Evolutionary conservation across 1,140 invertebrate genomes (phyloP).

Genomic region (Penaeus indicus): DNA sequence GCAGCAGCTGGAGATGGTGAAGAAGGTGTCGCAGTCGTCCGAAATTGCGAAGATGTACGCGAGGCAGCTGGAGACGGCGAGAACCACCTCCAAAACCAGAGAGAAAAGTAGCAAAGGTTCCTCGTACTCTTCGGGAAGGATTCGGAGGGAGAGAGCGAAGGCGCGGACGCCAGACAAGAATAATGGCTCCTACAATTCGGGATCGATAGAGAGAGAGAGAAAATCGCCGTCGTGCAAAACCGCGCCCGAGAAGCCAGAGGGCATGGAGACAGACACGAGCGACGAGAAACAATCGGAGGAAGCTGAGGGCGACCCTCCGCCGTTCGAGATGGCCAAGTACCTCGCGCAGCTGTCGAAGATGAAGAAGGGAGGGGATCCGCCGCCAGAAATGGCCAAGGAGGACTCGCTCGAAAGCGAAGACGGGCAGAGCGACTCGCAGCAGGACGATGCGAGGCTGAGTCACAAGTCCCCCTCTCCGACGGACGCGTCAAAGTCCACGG

Average conservation of each 20-base stretch:
- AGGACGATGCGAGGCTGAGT: not conserved
- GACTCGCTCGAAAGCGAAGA: not conserved
- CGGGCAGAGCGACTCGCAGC: too few relatives aligned
- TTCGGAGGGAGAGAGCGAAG: not conserved
- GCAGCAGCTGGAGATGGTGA: slow-evolving; percentile 42
- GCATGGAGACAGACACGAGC: not conserved
- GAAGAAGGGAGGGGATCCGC: not conserved
- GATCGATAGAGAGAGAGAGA: not conserved
- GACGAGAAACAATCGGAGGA: not conserved
- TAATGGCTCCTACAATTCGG: too few relatives aligned
- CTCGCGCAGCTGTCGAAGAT: slow-evolving; percentile 38
- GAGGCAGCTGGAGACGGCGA: slow-evolving; percentile 7
- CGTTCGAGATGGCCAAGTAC: slow-evolving; percentile 49
- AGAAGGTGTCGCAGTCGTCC: slow-evolving; percentile 15
- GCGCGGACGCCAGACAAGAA: not conserved
- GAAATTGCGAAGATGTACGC: slow-evolving; percentile 15
- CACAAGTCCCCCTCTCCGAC: not conserved
- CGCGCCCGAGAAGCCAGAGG: not conserved
- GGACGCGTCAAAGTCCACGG: slow-evolving; percentile 24
- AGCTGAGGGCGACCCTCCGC: slow-evolving; percentile 31
- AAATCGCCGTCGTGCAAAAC: not conserved
- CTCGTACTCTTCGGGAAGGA: not conserved
- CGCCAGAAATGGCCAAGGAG: not conserved
- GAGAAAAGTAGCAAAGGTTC: slow-evolving; percentile 1
- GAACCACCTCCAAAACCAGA: not conserved